Evolutionary conservation across 2,797 vertebrate species (phyloP).

Genomic region (Pseudomugil tenellus): DNA sequence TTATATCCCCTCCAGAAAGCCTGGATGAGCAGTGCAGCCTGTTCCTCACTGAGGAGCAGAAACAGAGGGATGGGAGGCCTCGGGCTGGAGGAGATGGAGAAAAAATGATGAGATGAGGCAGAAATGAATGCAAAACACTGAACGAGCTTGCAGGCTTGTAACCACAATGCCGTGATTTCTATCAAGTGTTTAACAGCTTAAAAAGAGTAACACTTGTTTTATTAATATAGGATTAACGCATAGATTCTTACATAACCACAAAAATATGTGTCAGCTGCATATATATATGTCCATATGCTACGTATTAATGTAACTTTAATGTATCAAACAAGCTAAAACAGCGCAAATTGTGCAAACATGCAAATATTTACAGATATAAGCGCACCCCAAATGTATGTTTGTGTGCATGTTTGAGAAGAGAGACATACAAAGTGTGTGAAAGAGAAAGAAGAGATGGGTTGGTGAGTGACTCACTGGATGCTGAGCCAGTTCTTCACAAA

Average conservation of each 20-base stretch:
- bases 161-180: not conserved
- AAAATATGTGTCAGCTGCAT: not conserved
- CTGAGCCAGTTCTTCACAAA: constrained; percentile 89
- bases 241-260: not conserved
- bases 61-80: constrained; percentile 85
- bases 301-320: too few relatives aligned
- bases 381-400: not conserved
- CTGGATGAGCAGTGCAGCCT: constrained; percentile 87
- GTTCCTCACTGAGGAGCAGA: constrained; percentile 84
- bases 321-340: not conserved
- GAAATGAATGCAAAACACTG: not conserved
- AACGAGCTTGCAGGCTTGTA: not conserved
- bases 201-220: not conserved
- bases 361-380: not conserved
- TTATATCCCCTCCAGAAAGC: constrained; percentile 93
- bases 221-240: not conserved
- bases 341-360: not conserved
- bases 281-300: too few relatives aligned
- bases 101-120: not conserved
- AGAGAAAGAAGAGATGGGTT: not conserved
- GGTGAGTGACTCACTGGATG: constrained; percentile 85
- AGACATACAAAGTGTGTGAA: too few relatives aligned
- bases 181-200: not conserved
- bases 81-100: constrained; percentile 78
- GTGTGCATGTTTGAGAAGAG: not conserved